phyloP scores from a whole-genome alignment of 2,888 invertebrate genomes.

The Lithophane semibrunnea region DNA sequence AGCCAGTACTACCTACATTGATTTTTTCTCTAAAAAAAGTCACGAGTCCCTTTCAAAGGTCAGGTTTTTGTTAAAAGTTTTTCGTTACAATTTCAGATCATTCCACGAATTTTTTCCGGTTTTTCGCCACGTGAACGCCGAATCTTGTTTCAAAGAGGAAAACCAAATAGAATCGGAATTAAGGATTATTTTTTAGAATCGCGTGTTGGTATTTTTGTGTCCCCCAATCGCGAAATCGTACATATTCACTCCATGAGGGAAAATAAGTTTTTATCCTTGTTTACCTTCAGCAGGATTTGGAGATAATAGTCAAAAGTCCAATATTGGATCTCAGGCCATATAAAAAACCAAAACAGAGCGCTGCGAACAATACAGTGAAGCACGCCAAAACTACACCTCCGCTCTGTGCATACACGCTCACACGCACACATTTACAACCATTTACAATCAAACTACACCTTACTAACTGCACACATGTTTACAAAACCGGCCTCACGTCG shows the following conservation, averaged over 20 bases:
- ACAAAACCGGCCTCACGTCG: too few species aligned
- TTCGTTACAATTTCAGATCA: conserved; percentile 6
- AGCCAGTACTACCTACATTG: conserved; percentile 2
- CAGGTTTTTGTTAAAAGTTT: conserved; percentile 23
- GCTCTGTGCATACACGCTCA: too few species aligned
- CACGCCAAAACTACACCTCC: too few species aligned
- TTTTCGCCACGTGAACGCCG: conserved; percentile 22
- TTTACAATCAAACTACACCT: too few species aligned
- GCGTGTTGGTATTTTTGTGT: conserved; percentile 16
- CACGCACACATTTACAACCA: too few species aligned
- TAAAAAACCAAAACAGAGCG: too few species aligned
- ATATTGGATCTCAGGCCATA: too few species aligned
- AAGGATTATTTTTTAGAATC: conserved; percentile 45
- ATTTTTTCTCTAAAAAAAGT: conserved; percentile 30
- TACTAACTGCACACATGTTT: too few species aligned
- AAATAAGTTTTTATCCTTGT: conserved; percentile 28
- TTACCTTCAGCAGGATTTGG: conserved; percentile 24
- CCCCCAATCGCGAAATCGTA: conserved; percentile 15
- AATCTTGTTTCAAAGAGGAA: conserved; percentile 50
- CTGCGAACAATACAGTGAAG: too few species aligned
- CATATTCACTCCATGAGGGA: conserved; percentile 6
- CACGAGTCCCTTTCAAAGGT: neutral
- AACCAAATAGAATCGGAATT: conserved; percentile 32
- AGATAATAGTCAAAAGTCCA: conserved; percentile 11
- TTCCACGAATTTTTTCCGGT: neutral